Base-by-base conservation (phyloP, 1,140 invertebrate genomes). In the Andrena cerasifolii region DNA sequence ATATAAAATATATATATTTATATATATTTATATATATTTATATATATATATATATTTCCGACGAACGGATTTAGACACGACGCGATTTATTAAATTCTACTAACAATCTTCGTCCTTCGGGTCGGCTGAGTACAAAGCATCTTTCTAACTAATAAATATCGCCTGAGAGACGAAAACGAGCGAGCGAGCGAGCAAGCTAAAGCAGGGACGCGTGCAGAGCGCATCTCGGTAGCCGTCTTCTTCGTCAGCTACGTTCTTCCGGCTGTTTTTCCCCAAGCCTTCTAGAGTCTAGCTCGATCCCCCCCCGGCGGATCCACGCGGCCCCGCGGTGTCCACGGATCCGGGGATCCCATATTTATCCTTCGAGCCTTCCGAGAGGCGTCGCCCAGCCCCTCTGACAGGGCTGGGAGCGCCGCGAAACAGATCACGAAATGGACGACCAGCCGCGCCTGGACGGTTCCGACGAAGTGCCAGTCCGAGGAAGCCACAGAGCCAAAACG, bases 61-160 rank as follows among this genome's bases (percentile, higher is more conserved):
- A 3, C 62, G 56, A 67, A 80, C 62, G 66, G 63, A 61, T 65
- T 80, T 62, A 70, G 56, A 71, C 66, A 40, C 54, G 56, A 40
- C 54, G 56, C 53, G 72, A 78, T 86, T 10, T 77, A 84, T 80
- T 49, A 70, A 70, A 40, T 40, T 56, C 36, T 28, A 89, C 86
- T 89, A 88, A 91, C 84, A 83, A 87, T 68, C 87, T 43, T 49
- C 89, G 88, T 53, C 81, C 86, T 85, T 75, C 74, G 80, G 82
- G 83, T 89, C 87, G 88, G 84, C 82, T 87, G 86, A 91, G 90
- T 91, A 91, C 91, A 91, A 92, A 91, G 86, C 83, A 90, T 89
- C 89, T 89, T 87, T 87, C 88, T 88, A 88, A 89, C 84, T 87
- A 40, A 40, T 86, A 83, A 43, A 71, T 62, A 56, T 56, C 45